These are phyloP conservation scores for Beroe forskalii DNA, from an alignment of 37 sponge, comb jelly and placozoan genomes.

Conservation along the genomic window DNA sequence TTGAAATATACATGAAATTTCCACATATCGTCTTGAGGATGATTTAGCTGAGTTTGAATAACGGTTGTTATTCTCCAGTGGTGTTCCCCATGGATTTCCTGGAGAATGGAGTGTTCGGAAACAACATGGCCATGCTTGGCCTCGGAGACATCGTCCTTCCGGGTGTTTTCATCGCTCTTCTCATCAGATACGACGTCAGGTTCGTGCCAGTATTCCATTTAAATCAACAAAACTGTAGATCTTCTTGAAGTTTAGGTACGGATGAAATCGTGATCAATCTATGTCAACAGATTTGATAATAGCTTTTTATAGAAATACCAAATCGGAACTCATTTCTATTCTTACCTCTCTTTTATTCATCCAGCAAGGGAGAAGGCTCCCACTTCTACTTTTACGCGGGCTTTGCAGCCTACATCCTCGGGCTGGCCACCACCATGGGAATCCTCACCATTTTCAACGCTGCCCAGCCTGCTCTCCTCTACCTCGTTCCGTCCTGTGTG, in stretches of 20 bases:
- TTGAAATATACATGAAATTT: too few species aligned
- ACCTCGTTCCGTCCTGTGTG: conserved; percentile 94
- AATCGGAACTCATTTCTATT: neutral
- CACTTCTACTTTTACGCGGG: conserved; percentile 82
- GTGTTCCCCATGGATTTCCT: conserved; percentile 83
- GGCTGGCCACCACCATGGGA: conserved; percentile 80
- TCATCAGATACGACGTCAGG: conserved; percentile 85
- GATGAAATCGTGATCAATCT: too few species aligned
- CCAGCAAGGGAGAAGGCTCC: conserved; percentile 66
- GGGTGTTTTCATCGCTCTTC: conserved; percentile 88
- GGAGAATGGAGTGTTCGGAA: conserved; percentile 71
- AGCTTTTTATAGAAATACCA: too few species aligned
- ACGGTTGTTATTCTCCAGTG: too few species aligned
- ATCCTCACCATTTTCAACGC: conserved; percentile 87
- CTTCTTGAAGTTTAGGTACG: too few species aligned
- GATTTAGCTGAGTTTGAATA: too few species aligned
- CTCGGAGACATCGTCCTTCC: conserved; percentile 97
- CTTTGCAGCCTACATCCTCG: conserved; percentile 88
- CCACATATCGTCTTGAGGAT: too few species aligned
- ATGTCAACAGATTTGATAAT: neutral
- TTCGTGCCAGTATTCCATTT: too few species aligned
- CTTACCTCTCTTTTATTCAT: neutral
- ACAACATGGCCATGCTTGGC: conserved; percentile 90
- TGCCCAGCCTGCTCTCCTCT: conserved; percentile 94
- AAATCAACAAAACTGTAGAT: too few species aligned